phyloP scores from a whole-genome alignment of 2,113 vertebrate genomes.

The Perccottus glenii region DNA sequence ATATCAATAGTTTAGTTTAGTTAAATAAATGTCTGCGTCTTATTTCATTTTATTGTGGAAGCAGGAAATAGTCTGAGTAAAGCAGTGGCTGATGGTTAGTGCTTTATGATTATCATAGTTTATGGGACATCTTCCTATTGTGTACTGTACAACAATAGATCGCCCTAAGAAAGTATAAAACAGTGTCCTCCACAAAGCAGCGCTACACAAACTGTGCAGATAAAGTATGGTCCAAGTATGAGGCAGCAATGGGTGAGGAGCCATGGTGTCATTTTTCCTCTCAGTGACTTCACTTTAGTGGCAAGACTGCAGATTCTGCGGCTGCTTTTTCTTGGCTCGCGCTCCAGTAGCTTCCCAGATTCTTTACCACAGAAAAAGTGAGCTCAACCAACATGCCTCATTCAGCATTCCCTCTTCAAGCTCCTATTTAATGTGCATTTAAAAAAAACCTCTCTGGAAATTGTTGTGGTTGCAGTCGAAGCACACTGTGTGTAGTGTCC shows the following conservation, averaged over 20 bases:
- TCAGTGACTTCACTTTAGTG: constrained; percentile 54
- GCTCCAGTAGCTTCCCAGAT: constrained; percentile 41
- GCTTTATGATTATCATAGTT: constrained; percentile 17
- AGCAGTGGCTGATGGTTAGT: constrained; percentile 20
- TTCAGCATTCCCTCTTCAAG: constrained; percentile 30
- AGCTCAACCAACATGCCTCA: constrained; percentile 54
- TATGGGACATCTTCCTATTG: constrained; percentile 12
- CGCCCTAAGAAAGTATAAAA: constrained; percentile 4
- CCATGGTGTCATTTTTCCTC: constrained; percentile 22
- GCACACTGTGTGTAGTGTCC: neutral
- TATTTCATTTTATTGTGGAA: constrained; percentile 36
- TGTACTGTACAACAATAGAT: neutral
- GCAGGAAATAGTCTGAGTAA: neutral
- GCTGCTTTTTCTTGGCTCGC: constrained; percentile 61
- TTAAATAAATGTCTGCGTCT: constrained; percentile 21
- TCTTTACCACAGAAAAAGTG: constrained; percentile 57
- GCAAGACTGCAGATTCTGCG: constrained; percentile 65
- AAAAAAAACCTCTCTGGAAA: constrained; percentile 41
- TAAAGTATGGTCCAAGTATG: constrained; percentile 14
- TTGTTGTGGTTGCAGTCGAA: constrained; percentile 23
- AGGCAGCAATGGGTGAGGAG: constrained; percentile 33
- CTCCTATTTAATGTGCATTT: constrained; percentile 25
- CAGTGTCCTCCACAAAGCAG: constrained; percentile 11
- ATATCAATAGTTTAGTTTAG: no score
- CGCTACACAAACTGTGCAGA: constrained; percentile 17